Evolutionary conservation across 2,888 invertebrate species (phyloP).

Genomic region (Dryadula phaetusa): DNA sequence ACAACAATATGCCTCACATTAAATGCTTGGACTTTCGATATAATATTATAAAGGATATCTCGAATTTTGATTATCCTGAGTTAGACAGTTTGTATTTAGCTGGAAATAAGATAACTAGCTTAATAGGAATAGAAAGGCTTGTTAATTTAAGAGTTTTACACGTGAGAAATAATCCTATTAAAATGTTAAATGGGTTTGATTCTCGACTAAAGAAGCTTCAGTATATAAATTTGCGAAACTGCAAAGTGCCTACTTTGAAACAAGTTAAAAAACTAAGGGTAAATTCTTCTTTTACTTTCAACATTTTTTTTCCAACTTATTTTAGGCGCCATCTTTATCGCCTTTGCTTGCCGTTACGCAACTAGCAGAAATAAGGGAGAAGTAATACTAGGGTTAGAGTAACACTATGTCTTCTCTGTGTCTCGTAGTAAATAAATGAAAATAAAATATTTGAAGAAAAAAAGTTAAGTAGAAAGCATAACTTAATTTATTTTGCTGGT

Average conservation of each 20-base stretch:
- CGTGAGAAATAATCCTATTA: slow-evolving; percentile 87
- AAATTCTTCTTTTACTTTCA: slow-evolving; percentile 29
- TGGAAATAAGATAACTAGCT: slow-evolving; percentile 86
- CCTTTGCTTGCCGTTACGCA: too few species aligned
- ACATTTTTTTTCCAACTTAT: background rate
- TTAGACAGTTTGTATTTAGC: slow-evolving; percentile 90
- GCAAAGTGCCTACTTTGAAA: slow-evolving; percentile 76
- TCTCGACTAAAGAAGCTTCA: slow-evolving; percentile 67
- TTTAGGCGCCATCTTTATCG: background rate
- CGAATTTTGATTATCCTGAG: slow-evolving; percentile 73
- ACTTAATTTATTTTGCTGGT: too few species aligned
- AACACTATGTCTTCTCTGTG: too few species aligned
- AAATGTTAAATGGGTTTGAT: slow-evolving; percentile 80
- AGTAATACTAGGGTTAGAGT: too few species aligned
- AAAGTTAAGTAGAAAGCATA: too few species aligned
- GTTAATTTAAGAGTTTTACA: slow-evolving; percentile 88
- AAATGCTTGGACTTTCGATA: slow-evolving; percentile 83
- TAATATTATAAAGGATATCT: slow-evolving; percentile 74
- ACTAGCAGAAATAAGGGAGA: too few species aligned
- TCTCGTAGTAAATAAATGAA: too few species aligned
- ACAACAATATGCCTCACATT: slow-evolving; percentile 65
- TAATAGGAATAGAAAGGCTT: slow-evolving; percentile 86
- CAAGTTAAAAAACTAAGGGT: slow-evolving; percentile 83
- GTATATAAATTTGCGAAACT: slow-evolving; percentile 84
- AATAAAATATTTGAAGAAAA: too few species aligned